Conservation (phyloP, 2,888 invertebrate genomes). For the Parochlus steinenii region DNA sequence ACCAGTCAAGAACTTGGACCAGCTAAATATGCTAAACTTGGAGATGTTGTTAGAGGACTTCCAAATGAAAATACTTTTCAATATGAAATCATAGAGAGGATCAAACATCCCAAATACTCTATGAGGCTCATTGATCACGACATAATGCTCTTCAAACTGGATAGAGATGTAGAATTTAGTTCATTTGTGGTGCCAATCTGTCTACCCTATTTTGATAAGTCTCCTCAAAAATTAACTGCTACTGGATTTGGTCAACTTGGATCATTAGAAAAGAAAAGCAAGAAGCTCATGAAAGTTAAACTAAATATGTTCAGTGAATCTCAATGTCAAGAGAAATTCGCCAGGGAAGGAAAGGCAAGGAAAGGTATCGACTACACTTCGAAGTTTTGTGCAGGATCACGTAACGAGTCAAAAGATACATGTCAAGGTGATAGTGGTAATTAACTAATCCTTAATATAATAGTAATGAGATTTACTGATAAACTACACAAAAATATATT, state of each 20-base stretch:
- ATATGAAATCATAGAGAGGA: background rate
- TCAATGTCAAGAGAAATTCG: no score
- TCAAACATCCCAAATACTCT: background rate
- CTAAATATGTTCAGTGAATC: no score
- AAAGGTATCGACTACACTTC: constrained; percentile 11
- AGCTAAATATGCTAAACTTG: constrained; percentile 9
- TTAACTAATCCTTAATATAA: no score
- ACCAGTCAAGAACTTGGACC: background rate
- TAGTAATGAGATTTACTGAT: no score
- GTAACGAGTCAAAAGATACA: no score
- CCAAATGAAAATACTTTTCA: background rate
- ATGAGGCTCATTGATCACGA: background rate
- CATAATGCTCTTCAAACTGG: background rate
- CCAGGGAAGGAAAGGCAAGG: background rate
- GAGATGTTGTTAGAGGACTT: background rate
- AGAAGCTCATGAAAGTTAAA: no score
- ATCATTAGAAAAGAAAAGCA: no score
- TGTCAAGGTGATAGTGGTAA: no score
- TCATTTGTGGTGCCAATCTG: background rate
- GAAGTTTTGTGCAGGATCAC: constrained; percentile 14
- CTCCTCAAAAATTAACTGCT: background rate
- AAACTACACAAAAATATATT: no score
- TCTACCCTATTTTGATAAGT: background rate
- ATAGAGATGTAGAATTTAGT: background rate
- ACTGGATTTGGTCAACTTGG: constrained; percentile 5